Evolutionary conservation across 2,888 invertebrate genomes (phyloP), one percentile per base, ranked within the genome.

Genomic region (Nomada lathburiana): DNA sequence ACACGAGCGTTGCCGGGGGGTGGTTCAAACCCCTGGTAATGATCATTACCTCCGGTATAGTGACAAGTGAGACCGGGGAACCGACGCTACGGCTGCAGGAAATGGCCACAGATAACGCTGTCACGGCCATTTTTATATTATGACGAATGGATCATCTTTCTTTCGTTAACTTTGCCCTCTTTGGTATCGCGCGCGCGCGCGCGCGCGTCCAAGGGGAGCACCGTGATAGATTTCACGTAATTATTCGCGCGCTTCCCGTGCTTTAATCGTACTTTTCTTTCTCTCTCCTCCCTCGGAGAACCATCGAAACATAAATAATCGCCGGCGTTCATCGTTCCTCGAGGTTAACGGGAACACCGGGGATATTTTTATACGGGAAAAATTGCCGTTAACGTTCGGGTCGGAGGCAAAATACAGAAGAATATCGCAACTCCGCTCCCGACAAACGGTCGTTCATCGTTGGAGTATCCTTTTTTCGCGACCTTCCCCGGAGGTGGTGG

Each of bases 41-140:
- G 93, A 94, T 93, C 93, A 93, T 93, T 93, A 93, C 93, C 92
- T 92, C 92, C 92, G 92, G 92, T 89, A 91, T 87, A 91, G 92
- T 92, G 93, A 93, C 93, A 93, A 93, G 93, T 92, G 92, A 92
- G 92, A 88, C 85, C 82, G 82, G 89, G 81, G 84, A 85, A 85
- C 74, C 68, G 84, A 71, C 81, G 85, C 88, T 86, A 85, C 86
- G 86, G 86, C 92, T 93, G 93, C 90, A 92, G 92, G 92, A 92
- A 93, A 93, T 92, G 92, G 91, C 89, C 91, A 85, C 88, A 93
- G 93, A 93, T 93, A 93, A 92, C 90, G 89, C 92, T 93, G 93
- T 93, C 93, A 92, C 88, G 88, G 89, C 87, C 91, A 93, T 92
- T 92, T 93, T 92, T 92, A 91, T 92, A 92, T 92, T 91, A 92